Conservation (phyloP, 2,888 invertebrate genomes). For the Perizoma affinitatum region DNA sequence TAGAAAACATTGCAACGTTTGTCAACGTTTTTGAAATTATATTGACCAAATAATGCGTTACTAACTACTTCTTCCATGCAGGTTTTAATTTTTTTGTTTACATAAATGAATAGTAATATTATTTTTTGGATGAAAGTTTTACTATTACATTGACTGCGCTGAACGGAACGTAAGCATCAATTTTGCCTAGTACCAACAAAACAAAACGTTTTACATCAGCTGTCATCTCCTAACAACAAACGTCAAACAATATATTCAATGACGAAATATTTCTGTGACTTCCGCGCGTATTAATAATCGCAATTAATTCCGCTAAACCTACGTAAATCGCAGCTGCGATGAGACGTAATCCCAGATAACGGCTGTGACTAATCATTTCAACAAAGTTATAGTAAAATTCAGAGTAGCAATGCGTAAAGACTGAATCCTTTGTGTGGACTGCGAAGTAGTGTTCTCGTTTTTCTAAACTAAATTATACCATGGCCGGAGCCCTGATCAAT, state of each 20-base stretch:
- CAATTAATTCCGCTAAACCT: conserved; percentile 47
- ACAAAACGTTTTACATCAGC: conserved; percentile 29
- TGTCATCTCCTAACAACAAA: conserved; percentile 28
- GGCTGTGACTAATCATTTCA: conserved; percentile 13
- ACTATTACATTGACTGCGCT: neutral
- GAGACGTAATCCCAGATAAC: conserved; percentile 37
- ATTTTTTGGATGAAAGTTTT: no score
- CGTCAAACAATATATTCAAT: conserved; percentile 35
- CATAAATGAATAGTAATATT: no score
- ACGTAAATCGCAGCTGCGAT: conserved; percentile 42
- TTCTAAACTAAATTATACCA: conserved; percentile 42
- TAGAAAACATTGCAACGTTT: no score
- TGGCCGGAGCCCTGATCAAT: conserved; percentile 72
- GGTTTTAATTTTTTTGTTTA: no score
- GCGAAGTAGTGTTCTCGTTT: conserved; percentile 11
- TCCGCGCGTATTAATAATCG: conserved; percentile 28
- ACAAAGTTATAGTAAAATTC: conserved; percentile 1
- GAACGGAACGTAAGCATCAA: conserved; percentile 7
- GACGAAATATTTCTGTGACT: conserved; percentile 46
- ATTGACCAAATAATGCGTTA: no score
- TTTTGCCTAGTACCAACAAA: conserved; percentile 35
- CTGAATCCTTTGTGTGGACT: conserved; percentile 33
- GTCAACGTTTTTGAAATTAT: no score
- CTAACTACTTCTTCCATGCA: no score
- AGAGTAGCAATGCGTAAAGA: conserved; percentile 14